Base-by-base conservation (phyloP, 2,888 invertebrate genomes). In the Macrophya annulata region DNA sequence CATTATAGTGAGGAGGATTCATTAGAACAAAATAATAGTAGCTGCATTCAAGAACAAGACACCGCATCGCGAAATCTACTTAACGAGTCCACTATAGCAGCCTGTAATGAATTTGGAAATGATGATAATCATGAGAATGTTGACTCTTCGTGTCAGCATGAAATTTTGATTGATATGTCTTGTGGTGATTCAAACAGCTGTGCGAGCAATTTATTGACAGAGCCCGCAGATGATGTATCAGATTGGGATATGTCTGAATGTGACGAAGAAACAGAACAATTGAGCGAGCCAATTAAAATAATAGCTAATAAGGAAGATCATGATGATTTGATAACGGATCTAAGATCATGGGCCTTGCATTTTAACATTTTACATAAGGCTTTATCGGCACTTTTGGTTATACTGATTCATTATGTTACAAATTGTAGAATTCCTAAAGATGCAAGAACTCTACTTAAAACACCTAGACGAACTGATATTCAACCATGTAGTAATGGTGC, bases 291-390 rank as follows among this genome's bases (percentile, higher is more conserved):
- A 21, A 59, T 59, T 17, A n/a, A 59, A 59, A 59, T 59, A 59
- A 59, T 59, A 59, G 59, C 8, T 59, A 9, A 59, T 59, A 59
- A 59, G 9, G 59, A 59, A 59, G 59, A 59, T 59, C 59, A 21
- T 59, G 21, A 59, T 17, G 59, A 59, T 59, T 59, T 59, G 59
- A 6, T 8, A 59, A 59, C 5, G 3, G 59, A 59, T 59, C n/a
- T 59, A 21, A 59, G 59, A 59, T 59, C 59, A 59, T 59, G 59
- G 59, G 59, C 59, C 21, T 59, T 59, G 21, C 59, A 59, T 21
- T 59, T 59, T n/a, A 59, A 59, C 4, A 21, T 59, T 59, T 59
- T n/a, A 59, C 59, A 59, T 59, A 59, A 59, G n/a, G 59, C 59
- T 59, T 59, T 59, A 59, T 59, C 59, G 1, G 59, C 59, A 21